phyloP scores from a whole-genome alignment of 2,113 vertebrate genomes.

The Anoura caudifer region DNA sequence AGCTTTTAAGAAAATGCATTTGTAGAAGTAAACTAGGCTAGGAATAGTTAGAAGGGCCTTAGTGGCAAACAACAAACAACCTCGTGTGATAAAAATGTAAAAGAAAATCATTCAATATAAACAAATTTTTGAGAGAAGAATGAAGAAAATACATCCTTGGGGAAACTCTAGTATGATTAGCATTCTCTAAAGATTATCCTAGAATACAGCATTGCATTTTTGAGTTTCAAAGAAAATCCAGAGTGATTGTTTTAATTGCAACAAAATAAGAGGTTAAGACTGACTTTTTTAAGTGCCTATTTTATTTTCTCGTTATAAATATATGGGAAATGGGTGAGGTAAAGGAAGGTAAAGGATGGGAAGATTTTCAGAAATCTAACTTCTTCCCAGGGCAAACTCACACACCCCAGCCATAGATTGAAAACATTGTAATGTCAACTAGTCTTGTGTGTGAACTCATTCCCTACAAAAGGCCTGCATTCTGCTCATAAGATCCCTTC shows the following conservation, averaged over 20 bases:
- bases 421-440: background rate
- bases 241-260: background rate
- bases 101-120: background rate
- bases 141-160: background rate
- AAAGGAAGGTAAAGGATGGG: background rate
- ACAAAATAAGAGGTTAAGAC: background rate
- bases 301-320: conserved; percentile 2
- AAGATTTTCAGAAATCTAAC: background rate
- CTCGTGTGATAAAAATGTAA: background rate
- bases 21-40: background rate
- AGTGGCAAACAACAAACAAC: background rate
- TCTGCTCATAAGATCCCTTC: background rate
- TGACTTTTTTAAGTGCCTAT: background rate
- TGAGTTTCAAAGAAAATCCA: background rate
- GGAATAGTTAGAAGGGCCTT: background rate
- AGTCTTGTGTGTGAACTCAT: background rate
- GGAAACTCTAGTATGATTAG: background rate
- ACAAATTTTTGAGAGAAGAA: background rate
- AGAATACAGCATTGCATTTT: background rate
- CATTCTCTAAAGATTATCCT: background rate
- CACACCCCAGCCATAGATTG: background rate
- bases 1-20: background rate
- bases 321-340: background rate
- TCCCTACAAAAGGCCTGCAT: background rate
- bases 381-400: background rate